Evolutionary conservation across 2,888 invertebrate genomes (phyloP).

Genomic region (Ophion ellenae): DNA sequence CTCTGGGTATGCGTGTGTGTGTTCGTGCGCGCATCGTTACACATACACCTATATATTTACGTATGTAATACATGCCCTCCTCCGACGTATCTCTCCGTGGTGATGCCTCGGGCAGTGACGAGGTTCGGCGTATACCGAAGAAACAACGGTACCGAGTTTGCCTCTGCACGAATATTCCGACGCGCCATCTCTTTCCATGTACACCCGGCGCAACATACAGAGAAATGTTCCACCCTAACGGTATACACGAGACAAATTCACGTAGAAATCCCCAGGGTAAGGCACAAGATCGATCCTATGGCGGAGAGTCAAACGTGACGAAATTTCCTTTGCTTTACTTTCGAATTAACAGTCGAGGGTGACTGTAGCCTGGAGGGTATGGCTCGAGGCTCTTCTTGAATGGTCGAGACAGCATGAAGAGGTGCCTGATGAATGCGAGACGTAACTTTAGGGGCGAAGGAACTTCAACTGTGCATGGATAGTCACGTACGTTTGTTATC

Average conservation of each 20-base stretch:
- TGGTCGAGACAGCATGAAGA: background rate
- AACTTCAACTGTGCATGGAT: background rate
- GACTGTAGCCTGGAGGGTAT: background rate
- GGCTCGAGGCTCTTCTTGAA: background rate
- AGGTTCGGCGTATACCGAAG: conserved; percentile 53
- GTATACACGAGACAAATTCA: conserved; percentile 18
- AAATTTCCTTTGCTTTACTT: conserved; percentile 36
- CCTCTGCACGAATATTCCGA: conserved; percentile 37
- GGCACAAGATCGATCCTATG: conserved; percentile 42
- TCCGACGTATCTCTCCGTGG: conserved; percentile 55
- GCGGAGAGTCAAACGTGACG: conserved; percentile 45
- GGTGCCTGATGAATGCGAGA: background rate
- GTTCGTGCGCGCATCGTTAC: background rate
- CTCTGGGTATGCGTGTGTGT: background rate
- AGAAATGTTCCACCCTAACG: conserved; percentile 16
- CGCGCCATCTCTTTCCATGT: background rate
- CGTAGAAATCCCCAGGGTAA: conserved; percentile 4
- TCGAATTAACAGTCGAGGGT: conserved; percentile 25
- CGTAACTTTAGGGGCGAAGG: background rate
- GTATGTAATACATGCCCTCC: conserved; percentile 26
- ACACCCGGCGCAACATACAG: background rate
- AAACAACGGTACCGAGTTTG: conserved; percentile 51
- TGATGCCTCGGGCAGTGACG: conserved; percentile 56
- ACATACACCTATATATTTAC: background rate
- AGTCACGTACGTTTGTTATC: background rate